These are phyloP conservation scores for Morone chrysops DNA, from an alignment of 2,113 vertebrate species.

Conservation along the genomic window DNA sequence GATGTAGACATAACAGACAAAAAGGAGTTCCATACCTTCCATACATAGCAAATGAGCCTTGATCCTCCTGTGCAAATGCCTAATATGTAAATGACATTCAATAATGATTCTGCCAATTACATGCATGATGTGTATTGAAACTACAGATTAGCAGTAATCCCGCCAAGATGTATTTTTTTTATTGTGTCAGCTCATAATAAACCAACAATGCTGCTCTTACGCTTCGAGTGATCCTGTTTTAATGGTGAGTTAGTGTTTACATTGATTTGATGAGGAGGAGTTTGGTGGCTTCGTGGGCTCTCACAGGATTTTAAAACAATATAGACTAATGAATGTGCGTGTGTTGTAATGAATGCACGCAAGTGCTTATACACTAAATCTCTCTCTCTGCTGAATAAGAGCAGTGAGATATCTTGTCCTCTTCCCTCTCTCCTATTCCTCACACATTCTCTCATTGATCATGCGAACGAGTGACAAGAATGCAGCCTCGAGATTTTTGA, in stretches of 20 bases:
- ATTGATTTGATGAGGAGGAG: constrained; percentile 63
- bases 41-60: background rate
- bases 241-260: constrained; percentile 59
- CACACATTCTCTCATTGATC: constrained; percentile 45
- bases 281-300: constrained; percentile 23
- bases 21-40: background rate
- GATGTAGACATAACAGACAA: background rate
- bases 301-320: constrained; percentile 63
- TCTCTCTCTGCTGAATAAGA: constrained; percentile 23
- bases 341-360: constrained; percentile 23
- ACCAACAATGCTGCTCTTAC: constrained; percentile 52
- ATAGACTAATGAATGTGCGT: constrained; percentile 58
- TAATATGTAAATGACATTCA: constrained; percentile 28
- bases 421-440: constrained; percentile 26
- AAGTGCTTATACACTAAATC: background rate
- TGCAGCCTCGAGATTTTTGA: constrained; percentile 30
- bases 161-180: constrained; percentile 60
- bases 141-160: constrained; percentile 76
- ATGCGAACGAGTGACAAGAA: constrained; percentile 35
- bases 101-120: constrained; percentile 58
- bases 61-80: constrained; percentile 22
- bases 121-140: constrained; percentile 49
- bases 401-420: constrained; percentile 1
- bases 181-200: constrained; percentile 64
- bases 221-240: constrained; percentile 67